Evolutionary conservation across 2,113 vertebrate species (phyloP).

Genomic region (Oryzias celebensis): DNA sequence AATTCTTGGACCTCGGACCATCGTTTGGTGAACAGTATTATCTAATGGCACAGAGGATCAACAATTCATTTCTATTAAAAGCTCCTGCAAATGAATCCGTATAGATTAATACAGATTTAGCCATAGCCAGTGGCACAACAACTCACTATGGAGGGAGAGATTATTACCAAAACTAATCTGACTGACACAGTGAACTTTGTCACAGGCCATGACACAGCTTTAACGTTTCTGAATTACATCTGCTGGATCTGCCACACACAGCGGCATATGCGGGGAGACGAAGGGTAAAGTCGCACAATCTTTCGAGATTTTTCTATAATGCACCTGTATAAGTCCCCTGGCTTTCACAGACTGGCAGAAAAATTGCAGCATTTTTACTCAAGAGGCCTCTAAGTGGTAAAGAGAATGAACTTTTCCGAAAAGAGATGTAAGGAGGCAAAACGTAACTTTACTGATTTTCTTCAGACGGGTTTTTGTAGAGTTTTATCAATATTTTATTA

Average conservation of each 20-base stretch:
- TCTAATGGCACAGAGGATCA: conserved; percentile 55
- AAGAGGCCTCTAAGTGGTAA: too few species aligned
- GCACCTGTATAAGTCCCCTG: background rate
- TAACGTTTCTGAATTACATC: conserved; percentile 1
- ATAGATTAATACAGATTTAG: conserved; percentile 58
- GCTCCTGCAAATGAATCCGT: conserved; percentile 26
- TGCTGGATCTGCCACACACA: background rate
- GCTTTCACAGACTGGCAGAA: background rate
- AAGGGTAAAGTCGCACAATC: background rate
- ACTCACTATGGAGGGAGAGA: conserved; percentile 29
- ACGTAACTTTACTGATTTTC: too few species aligned
- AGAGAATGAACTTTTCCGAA: too few species aligned
- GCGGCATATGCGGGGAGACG: background rate
- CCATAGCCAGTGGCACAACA: conserved; percentile 18
- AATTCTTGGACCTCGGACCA: conserved; percentile 6
- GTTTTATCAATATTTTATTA: too few species aligned
- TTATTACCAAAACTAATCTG: conserved; percentile 33
- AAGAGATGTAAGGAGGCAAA: too few species aligned
- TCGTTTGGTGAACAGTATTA: conserved; percentile 50
- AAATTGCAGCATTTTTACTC: too few species aligned
- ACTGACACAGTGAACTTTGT: conserved; percentile 17
- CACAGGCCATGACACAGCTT: conserved; percentile 6
- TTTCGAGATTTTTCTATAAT: background rate
- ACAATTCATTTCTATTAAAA: conserved; percentile 48
- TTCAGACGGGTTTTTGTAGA: too few species aligned